Percentiles rank a stretch among this genome's conserved stretches.
These are phyloP conservation scores for Fragum whitleyi DNA, from an alignment of 2,888 invertebrate species.

Conservation along the genomic window DNA sequence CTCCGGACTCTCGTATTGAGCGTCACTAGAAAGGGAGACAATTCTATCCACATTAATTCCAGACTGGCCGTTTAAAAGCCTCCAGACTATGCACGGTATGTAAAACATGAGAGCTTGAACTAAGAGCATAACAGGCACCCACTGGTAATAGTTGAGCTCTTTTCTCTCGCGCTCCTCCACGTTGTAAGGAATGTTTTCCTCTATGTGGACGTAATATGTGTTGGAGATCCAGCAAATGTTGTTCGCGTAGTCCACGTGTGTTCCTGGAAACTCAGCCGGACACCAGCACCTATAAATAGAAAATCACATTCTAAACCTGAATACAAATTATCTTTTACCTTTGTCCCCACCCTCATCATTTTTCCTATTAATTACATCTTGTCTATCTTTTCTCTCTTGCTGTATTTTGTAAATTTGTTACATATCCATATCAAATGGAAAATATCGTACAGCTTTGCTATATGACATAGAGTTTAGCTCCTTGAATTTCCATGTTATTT, in stretches of 20 bases:
- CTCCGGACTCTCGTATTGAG: constrained; percentile 86
- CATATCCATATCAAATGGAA: no score
- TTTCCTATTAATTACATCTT: no score
- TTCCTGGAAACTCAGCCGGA: constrained; percentile 86
- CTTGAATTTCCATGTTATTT: no score
- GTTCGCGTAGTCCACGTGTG: constrained; percentile 87
- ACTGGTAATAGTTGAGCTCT: constrained; percentile 84
- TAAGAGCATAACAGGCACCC: constrained; percentile 85
- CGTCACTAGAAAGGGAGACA: constrained; percentile 83
- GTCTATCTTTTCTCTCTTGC: no score
- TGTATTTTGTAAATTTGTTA: no score
- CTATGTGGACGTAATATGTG: constrained; percentile 85
- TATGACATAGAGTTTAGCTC: no score
- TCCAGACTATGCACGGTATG: constrained; percentile 86
- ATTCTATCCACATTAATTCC: constrained; percentile 86
- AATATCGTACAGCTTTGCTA: no score
- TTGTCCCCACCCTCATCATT: no score
- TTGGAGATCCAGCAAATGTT: constrained; percentile 87
- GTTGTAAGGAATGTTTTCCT: constrained; percentile 68
- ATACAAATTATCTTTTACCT: no score
- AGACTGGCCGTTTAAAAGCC: constrained; percentile 85
- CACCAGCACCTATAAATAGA: constrained; percentile 83
- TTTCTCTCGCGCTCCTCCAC: constrained; percentile 72
- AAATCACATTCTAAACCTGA: not conserved
- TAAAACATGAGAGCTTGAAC: constrained; percentile 86